Evolutionary conservation across 2,797 vertebrate species (phyloP).

Genomic region (Vespertilio murinus): DNA sequence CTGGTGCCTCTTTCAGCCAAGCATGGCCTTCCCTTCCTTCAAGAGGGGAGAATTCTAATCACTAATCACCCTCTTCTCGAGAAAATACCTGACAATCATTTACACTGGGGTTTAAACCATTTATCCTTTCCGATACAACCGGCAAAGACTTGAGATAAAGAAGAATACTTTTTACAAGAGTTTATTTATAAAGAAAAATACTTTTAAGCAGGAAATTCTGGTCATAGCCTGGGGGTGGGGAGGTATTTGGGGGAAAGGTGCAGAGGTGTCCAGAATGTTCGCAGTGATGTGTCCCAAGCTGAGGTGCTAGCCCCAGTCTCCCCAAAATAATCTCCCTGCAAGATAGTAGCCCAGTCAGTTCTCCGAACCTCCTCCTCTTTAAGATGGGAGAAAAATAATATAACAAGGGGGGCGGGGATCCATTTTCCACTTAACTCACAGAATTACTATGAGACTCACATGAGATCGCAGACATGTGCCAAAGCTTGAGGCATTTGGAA

Average conservation of each 20-base stretch:
- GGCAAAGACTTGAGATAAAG: constrained; percentile 24
- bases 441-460: background rate
- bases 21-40: background rate
- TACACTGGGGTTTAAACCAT: background rate
- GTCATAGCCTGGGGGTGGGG: background rate
- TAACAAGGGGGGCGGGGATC: too few species aligned
- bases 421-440: background rate
- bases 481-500: background rate
- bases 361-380: background rate
- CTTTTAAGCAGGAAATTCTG: background rate
- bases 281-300: background rate
- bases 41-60: background rate
- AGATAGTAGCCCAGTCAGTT: background rate
- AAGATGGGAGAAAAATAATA: background rate
- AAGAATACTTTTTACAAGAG: background rate
- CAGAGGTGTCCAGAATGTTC: background rate
- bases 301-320: background rate
- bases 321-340: background rate
- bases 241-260: background rate
- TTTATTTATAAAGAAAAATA: background rate
- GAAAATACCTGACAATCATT: background rate
- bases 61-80: background rate
- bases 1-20: background rate
- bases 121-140: background rate
- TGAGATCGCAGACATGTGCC: background rate